Evolutionary conservation across 2,113 vertebrate species (phyloP), one percentile per base, ranked within the genome.

Genomic region (Limanda limanda): DNA sequence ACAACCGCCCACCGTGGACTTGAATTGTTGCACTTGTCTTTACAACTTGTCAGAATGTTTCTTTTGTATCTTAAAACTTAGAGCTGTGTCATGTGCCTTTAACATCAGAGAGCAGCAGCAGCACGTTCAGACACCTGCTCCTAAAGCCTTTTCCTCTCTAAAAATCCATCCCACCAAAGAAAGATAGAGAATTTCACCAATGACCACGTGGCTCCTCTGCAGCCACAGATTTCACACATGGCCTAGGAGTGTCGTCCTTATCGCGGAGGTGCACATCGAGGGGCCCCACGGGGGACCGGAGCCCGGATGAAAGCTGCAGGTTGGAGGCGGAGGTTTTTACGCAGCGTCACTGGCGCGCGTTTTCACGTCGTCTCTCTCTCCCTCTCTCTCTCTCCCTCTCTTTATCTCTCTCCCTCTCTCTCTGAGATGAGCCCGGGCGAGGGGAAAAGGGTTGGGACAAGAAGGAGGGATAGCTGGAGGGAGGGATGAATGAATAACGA

Each of bases 401-500:
- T 67, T 63, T 58, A 65, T 62, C 63, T 74, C n/a, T 48, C 57
- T 61, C 59, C 20, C 58, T 76, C 68, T 74, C 71, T 68, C 56
- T 54, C 27, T 45, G 57, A 70, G 74, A 91, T 77, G 79, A 82
- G 73, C 66, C 25, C 35, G 78, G 85, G 60, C 64, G 65, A 83
- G 81, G 78, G 37, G 56, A 87, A 18, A 51, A 51, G 89, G 89
- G 85, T 54, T 87, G 85, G 89, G 86, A 88, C 84, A 78, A 72
- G 76, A 80, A 72, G 76, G 84, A 91, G 87, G 84, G 75, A 85
- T 75, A 88, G 87, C 89, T 42, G 84, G 90, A 93, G 91, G 92
- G 92, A 89, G 93, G 92, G 89, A 91, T 89, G 88, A 83, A 80
- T 87, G 88, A 91, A 89, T 90, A 91, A 91, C 86, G 75, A 91